Evolutionary conservation across 2,113 vertebrate species (phyloP).

Genomic region (Aegithalos caudatus): DNA sequence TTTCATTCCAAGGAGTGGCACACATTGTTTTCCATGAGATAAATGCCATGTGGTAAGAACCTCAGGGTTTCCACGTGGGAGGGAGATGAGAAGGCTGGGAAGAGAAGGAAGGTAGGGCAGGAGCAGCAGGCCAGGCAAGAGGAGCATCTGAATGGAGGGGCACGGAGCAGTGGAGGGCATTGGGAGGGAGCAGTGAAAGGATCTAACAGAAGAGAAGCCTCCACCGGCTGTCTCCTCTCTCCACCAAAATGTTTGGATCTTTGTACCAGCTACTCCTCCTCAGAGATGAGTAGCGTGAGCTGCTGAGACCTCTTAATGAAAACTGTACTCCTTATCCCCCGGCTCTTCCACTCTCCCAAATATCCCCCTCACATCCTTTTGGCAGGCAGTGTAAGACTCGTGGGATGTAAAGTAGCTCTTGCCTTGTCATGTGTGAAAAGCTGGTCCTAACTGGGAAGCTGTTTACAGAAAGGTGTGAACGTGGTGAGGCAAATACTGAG

Average conservation of each 20-base stretch:
- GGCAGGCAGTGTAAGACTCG: not conserved
- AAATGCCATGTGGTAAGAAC: not conserved
- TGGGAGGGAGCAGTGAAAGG: not conserved
- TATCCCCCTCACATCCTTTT: not conserved
- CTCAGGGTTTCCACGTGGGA: not conserved
- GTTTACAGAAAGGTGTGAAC: not conserved
- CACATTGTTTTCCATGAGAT: not conserved
- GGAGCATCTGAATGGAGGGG: fast-evolving
- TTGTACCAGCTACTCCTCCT: not conserved
- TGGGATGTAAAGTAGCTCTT: not conserved
- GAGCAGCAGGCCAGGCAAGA: not conserved
- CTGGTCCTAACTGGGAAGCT: not conserved
- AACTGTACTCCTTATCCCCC: not conserved
- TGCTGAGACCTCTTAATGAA: not conserved
- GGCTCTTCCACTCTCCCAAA: not conserved
- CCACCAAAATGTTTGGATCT: not conserved
- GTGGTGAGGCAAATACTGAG: not conserved
- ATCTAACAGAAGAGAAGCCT: not conserved
- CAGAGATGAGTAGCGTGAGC: not conserved
- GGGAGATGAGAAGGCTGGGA: not conserved
- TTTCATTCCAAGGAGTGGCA: not conserved
- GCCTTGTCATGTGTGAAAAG: not conserved
- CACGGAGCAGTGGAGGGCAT: not conserved
- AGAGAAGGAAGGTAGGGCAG: not conserved
- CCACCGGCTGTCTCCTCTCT: not conserved